Evolutionary conservation across 2,797 vertebrate genomes (phyloP), one percentile per base, ranked within the genome.

Genomic region (Huso huso): DNA sequence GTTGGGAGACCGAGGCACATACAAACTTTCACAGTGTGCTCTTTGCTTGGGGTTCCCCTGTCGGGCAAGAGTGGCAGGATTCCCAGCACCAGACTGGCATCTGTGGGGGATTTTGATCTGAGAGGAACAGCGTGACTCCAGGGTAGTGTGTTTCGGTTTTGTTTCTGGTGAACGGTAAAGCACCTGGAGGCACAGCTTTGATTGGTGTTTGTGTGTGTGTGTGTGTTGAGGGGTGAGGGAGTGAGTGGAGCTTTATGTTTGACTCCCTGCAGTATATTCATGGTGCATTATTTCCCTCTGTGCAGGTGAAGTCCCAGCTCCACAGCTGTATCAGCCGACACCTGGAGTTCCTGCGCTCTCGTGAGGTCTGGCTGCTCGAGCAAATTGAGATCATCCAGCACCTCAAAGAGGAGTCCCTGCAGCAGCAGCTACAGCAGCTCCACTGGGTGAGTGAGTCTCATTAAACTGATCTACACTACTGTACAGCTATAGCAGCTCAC

Each of bases 241-340:
- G 61, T 10, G 8, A 37, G 11, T 10, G 37, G 10, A 12, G 9
- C 13, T 18, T 51, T 2, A 7, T 37, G 61, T 48, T 51, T 23
- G 13, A 48, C 6, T 49, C 49, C 48, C 8, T 10, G 61, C 18
- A 13, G 37, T 23, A 12, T 50, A 7, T 49, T 49, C 23, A 6
- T 10, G 6, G 62, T 37, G 37, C 7, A 64, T 49, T 4, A 9
- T 13, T 10, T 9, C 7, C 63, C 23, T 1, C 61, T 49, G 61
- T 72, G 10, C 72, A 99, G 96, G 95, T 96, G 3, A 95, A 96
- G 71, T 84, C 83, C 0, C 90, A 95, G 85, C 89, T 99, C 70
- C 94, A 96, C 79, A 94, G 89, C 77, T 93, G 92, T 60, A 92
- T 99, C 71, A 97, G 95, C 63, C 91, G 96, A 7, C 94, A 98